Evolutionary conservation across 92 coral and sea anemone species (phyloP).

Genomic region (Palythoa caribaeorum): DNA sequence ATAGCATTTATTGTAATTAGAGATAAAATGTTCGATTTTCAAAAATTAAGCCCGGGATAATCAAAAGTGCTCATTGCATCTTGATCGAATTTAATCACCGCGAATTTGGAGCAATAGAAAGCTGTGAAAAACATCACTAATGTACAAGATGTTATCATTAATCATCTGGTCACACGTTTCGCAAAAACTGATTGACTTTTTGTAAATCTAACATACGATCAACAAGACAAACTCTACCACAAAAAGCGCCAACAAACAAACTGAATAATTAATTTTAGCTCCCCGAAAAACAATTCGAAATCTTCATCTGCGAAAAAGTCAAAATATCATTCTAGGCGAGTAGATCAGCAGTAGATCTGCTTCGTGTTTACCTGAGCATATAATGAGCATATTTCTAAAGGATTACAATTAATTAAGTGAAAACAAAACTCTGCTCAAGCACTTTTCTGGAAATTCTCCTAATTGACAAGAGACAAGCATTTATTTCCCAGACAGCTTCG

Average conservation of each 20-base stretch:
- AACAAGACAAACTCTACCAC: slow-evolving; percentile 14
- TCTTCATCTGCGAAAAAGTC: neutral
- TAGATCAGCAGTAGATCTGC: neutral
- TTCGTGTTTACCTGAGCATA: slow-evolving; percentile 23
- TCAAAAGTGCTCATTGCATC: slow-evolving; percentile 42
- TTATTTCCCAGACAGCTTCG: slow-evolving; percentile 17
- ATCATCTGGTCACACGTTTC: slow-evolving; percentile 3
- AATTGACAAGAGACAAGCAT: slow-evolving; percentile 29
- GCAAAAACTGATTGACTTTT: slow-evolving; percentile 25
- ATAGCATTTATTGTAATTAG: slow-evolving; percentile 43
- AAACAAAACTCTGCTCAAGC: slow-evolving; percentile 39
- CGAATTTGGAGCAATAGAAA: slow-evolving; percentile 43
- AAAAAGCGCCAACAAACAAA: neutral
- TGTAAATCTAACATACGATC: slow-evolving; percentile 25
- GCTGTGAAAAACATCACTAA: slow-evolving; percentile 35
- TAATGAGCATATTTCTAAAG: slow-evolving; percentile 45
- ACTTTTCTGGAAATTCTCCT: slow-evolving; percentile 48
- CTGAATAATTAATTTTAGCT: slow-evolving; percentile 37
- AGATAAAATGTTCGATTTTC: slow-evolving; percentile 51
- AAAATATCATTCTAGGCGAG: neutral
- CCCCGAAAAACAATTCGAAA: neutral
- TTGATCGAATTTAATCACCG: slow-evolving; percentile 46
- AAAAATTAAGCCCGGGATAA: slow-evolving; percentile 42
- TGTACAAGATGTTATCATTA: slow-evolving; percentile 51
- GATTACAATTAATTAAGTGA: slow-evolving; percentile 53